Evolutionary conservation across 1,140 invertebrate species (phyloP).

Genomic region (Drosophila gunungcola): DNA sequence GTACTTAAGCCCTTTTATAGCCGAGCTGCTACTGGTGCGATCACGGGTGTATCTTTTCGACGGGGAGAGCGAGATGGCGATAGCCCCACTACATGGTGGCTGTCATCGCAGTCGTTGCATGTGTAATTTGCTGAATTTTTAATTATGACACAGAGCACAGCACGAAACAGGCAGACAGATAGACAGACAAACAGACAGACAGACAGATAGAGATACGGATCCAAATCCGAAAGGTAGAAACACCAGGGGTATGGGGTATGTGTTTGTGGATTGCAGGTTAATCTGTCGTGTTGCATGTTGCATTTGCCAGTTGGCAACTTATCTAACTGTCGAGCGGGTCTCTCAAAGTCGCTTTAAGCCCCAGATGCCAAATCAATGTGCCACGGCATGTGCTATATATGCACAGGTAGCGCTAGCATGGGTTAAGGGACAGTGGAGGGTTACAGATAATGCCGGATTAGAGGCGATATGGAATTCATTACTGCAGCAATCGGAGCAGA

Average conservation of each 20-base stretch:
- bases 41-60: background rate
- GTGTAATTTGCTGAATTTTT: slow-evolving; percentile 76
- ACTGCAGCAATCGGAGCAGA: background rate
- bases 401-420: background rate
- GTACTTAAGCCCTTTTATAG: background rate
- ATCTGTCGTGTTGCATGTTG: slow-evolving; percentile 47
- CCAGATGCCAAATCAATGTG: slow-evolving; percentile 37
- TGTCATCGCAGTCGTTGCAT: slow-evolving; percentile 60
- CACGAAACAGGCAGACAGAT: slow-evolving; percentile 8
- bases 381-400: background rate
- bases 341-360: slow-evolving; percentile 32
- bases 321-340: slow-evolving; percentile 46
- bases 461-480: slow-evolving; percentile 18
- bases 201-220: slow-evolving; percentile 25
- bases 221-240: slow-evolving; percentile 19
- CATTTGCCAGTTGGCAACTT: slow-evolving; percentile 52
- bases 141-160: slow-evolving; percentile 68
- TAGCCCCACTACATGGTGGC: slow-evolving; percentile 11
- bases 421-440: slow-evolving; percentile 14
- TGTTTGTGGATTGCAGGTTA: slow-evolving; percentile 37
- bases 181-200: background rate
- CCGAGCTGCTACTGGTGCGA: background rate
- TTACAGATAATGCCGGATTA: slow-evolving; percentile 28
- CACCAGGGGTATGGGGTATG: background rate
- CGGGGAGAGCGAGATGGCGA: slow-evolving; percentile 6